Percentiles rank a stretch among this genome's conserved stretches.
These are phyloP conservation scores for Perca fluviatilis DNA, from an alignment of 2,113 vertebrate species.

Conservation along the genomic window DNA sequence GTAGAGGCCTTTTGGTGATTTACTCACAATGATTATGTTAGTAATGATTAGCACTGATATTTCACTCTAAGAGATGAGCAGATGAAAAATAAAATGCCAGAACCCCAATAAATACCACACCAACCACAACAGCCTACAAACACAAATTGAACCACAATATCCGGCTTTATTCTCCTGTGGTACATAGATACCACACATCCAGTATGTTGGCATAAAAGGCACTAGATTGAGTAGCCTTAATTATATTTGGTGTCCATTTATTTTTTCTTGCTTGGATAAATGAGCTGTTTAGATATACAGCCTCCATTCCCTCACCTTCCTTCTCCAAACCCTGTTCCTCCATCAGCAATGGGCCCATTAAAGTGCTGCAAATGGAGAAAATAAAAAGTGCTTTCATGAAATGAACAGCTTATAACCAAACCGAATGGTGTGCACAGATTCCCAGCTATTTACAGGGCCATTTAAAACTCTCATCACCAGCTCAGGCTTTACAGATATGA, in stretches of 20 bases:
- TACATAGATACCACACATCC: not conserved
- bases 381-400: conserved; percentile 2
- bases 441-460: not conserved
- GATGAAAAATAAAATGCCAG: conserved; percentile 30
- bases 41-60: conserved; percentile 53
- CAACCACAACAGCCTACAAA: not conserved
- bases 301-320: not conserved
- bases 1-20: conserved; percentile 45
- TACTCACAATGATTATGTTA: conserved; percentile 42
- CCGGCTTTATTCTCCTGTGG: not conserved
- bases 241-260: not conserved
- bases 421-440: not conserved
- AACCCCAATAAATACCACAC: not conserved
- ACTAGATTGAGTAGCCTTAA: not conserved
- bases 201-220: not conserved
- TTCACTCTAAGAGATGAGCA: conserved; percentile 26
- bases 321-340: not conserved
- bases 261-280: not conserved
- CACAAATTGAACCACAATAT: not conserved
- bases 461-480: not conserved
- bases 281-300: conserved; percentile 6
- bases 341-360: conserved; percentile 28
- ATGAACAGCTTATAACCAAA: conserved; percentile 15
- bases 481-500: not conserved
- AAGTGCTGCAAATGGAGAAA: conserved; percentile 17